Conservation (phyloP, 2,888 invertebrate species). For the Ceramica pisi region DNA sequence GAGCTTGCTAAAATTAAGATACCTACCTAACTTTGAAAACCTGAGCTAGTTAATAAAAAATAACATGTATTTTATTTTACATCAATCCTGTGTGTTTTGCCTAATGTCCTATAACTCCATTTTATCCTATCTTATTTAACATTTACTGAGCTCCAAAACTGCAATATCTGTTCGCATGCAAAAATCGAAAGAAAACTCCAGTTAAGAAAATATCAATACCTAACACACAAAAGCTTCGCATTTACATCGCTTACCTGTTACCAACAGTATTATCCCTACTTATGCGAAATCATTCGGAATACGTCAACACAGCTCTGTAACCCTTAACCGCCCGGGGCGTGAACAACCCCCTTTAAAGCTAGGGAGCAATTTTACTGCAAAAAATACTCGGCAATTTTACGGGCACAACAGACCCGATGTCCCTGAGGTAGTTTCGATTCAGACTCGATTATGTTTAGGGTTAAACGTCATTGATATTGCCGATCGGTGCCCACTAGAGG, state of each 20-base stretch:
- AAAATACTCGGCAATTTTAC: conserved; percentile 89
- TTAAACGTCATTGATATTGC: conserved; percentile 90
- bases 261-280: conserved; percentile 74
- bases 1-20: too few species aligned
- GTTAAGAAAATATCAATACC: conserved; percentile 41
- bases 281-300: conserved; percentile 75
- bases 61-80: not conserved
- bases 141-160: not conserved
- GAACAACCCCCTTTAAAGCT: conserved; percentile 83
- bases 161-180: not conserved
- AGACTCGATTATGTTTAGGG: conserved; percentile 90
- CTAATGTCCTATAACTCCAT: not conserved
- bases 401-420: conserved; percentile 84
- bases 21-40: not conserved
- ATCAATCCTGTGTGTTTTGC: too few species aligned
- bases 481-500: conserved; percentile 85
- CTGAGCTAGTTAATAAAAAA: not conserved
- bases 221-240: conserved; percentile 51
- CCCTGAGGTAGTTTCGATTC: conserved; percentile 90
- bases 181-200: conserved; percentile 36
- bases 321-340: conserved; percentile 80
- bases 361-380: conserved; percentile 84
- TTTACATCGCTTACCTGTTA: conserved; percentile 69
- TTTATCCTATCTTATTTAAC: not conserved
- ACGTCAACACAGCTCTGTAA: conserved; percentile 76